Evolutionary conservation across 2,113 vertebrate species (phyloP), one percentile per base, ranked within the genome.

Genomic region (Dipodomys merriami): DNA sequence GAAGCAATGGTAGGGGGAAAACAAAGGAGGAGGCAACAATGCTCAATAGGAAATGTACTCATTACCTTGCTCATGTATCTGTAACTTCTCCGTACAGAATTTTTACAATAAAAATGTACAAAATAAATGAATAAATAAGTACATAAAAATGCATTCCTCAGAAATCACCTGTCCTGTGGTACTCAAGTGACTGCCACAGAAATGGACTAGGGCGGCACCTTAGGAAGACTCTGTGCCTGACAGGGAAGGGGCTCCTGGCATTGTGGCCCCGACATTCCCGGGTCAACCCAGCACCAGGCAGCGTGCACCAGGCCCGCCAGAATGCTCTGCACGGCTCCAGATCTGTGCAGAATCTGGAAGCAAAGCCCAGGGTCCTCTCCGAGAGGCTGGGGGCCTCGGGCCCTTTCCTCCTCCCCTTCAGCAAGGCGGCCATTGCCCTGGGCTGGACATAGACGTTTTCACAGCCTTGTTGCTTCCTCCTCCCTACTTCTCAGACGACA

Each of bases 391-490:
- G 13, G 0, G 2, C 15, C 60, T 10, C 0, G 8, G 7, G 7
- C 4, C 60, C 20, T 11, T 72, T 9, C 25, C 39, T 30, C 10
- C 13, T 6, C 22, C 2, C 16, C 39, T 39, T 39, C 35, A 3
- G 29, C 0, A 0, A 2, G 29, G 7, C 33, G 0, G 9, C 0
- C 1, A 10, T 30, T 4, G 0, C 27, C 5, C 60, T 65, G 15
- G 35, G 39, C 39, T 39, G 39, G 39, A 39, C 39, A 39, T 39
- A 16, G 53, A 7, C 7, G 5, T 19, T 18, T 39, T 2, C 0
- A 0, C 2, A 0, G 67, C 22, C 35, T 30, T 27, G 19, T 7
- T 0, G 39, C 69, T 69, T 30, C 64, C 71, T 49, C 12, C 0
- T 25, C 25, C 33, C 62, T 23, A 16, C 60, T 15, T 20, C 20